A percentile compares a stretch with the other conserved stretches of the same genome.
phyloP scores from a whole-genome alignment of 1,140 invertebrate genomes.

The Aphaenogaster ashmeadi region DNA sequence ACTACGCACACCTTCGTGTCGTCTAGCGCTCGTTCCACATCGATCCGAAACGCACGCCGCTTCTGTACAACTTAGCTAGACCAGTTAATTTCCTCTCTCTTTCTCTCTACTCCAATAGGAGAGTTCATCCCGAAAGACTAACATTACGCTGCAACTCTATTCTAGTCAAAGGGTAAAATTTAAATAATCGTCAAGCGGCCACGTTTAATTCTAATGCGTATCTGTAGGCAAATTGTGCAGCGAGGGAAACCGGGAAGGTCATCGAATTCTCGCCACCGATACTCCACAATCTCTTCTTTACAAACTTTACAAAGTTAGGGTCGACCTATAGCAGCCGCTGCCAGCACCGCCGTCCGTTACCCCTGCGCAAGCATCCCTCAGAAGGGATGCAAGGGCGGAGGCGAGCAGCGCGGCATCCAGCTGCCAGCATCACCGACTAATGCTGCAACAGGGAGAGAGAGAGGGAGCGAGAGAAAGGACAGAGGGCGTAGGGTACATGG shows the following conservation, averaged over 20 bases:
- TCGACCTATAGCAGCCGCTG: slow-evolving; percentile 31
- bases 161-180: background rate
- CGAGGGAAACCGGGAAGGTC: slow-evolving; percentile 89
- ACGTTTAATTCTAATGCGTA: slow-evolving; percentile 90
- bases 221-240: slow-evolving; percentile 90
- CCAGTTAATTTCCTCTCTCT: slow-evolving; percentile 6
- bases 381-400: slow-evolving; percentile 76
- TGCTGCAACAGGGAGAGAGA: slow-evolving; percentile 84
- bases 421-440: slow-evolving; percentile 83
- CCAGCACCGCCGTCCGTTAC: slow-evolving; percentile 56
- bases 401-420: slow-evolving; percentile 78
- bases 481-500: slow-evolving; percentile 54
- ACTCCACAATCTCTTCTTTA: slow-evolving; percentile 40
- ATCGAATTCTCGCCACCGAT: slow-evolving; percentile 48
- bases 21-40: slow-evolving; percentile 2
- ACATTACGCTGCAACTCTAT: background rate
- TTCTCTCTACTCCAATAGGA: slow-evolving; percentile 11
- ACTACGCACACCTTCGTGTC: background rate
- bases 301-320: slow-evolving; percentile 23
- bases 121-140: background rate
- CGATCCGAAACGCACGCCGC: background rate
- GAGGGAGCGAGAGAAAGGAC: slow-evolving; percentile 79
- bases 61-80: background rate
- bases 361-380: slow-evolving; percentile 75
- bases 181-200: background rate